A percentile compares a stretch with the other conserved stretches of the same genome.
Evolutionary conservation across 1,140 invertebrate genomes (phyloP).

Genomic region (Drosophila nigrodunni): DNA sequence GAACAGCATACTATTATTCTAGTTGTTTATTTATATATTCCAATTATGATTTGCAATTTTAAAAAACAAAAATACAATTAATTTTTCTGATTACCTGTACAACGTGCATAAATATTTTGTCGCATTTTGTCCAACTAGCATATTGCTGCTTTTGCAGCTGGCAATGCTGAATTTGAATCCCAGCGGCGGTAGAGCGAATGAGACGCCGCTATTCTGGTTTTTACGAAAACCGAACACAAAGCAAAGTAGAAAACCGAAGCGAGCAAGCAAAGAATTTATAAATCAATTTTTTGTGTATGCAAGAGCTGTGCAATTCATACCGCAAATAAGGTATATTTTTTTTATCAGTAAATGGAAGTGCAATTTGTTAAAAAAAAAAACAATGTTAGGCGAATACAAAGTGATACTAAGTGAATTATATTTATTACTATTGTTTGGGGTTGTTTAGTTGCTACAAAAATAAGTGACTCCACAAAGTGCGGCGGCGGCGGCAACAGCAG

Average conservation of each 20-base stretch:
- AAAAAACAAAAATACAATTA: not conserved
- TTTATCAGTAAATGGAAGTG: constrained; percentile 26
- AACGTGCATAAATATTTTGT: not conserved
- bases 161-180: constrained; percentile 50
- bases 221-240: constrained; percentile 67
- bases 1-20: constrained; percentile 4
- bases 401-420: constrained; percentile 25
- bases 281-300: constrained; percentile 84
- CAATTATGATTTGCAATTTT: not conserved
- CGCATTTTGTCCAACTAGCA: not conserved
- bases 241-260: constrained; percentile 77
- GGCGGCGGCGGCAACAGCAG: constrained; percentile 25
- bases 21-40: constrained; percentile 7
- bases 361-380: constrained; percentile 14
- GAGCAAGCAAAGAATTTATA: constrained; percentile 70
- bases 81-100: not conserved
- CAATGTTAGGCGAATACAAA: not conserved
- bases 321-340: constrained; percentile 60
- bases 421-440: constrained; percentile 10
- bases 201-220: constrained; percentile 49
- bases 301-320: constrained; percentile 63
- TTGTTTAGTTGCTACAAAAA: constrained; percentile 21
- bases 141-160: constrained; percentile 27
- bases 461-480: constrained; percentile 39
- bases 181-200: constrained; percentile 49